Evolutionary conservation across 2,797 vertebrate genomes (phyloP).

Genomic region (Hydrophis major): DNA sequence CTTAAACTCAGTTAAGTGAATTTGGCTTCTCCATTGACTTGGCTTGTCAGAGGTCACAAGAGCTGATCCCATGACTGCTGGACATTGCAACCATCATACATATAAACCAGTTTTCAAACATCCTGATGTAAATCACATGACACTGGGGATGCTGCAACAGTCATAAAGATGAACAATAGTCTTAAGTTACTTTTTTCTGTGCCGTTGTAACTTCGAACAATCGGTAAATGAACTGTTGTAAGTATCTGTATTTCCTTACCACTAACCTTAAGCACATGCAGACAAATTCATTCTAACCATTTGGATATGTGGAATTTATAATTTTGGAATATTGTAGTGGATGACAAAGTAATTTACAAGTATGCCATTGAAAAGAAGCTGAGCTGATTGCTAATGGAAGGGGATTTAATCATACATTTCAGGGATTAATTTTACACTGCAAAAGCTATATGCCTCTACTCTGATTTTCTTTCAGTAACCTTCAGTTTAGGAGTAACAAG

Average conservation of each 20-base stretch:
- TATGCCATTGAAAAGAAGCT: fast-evolving
- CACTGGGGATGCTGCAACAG: not conserved
- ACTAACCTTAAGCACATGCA: not conserved
- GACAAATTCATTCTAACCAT: not conserved
- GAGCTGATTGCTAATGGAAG: not conserved
- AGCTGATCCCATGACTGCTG: no score
- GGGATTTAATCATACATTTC: not conserved
- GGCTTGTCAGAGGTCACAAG: not conserved
- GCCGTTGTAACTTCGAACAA: not conserved
- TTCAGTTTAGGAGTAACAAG: not conserved
- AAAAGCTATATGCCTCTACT: not conserved
- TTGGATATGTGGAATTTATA: fast-evolving
- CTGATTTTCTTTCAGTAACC: not conserved
- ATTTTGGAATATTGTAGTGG: not conserved
- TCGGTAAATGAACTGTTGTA: not conserved
- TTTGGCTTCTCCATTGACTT: not conserved
- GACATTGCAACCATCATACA: no score
- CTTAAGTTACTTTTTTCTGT: not conserved
- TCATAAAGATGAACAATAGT: not conserved
- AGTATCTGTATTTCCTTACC: not conserved
- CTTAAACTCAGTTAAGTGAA: not conserved
- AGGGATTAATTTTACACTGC: not conserved
- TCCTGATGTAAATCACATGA: not conserved
- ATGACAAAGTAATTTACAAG: fast-evolving
- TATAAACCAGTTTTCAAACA: not conserved